Conservation (phyloP, 2,797 vertebrate genomes). For the Semotilus atromaculatus region DNA sequence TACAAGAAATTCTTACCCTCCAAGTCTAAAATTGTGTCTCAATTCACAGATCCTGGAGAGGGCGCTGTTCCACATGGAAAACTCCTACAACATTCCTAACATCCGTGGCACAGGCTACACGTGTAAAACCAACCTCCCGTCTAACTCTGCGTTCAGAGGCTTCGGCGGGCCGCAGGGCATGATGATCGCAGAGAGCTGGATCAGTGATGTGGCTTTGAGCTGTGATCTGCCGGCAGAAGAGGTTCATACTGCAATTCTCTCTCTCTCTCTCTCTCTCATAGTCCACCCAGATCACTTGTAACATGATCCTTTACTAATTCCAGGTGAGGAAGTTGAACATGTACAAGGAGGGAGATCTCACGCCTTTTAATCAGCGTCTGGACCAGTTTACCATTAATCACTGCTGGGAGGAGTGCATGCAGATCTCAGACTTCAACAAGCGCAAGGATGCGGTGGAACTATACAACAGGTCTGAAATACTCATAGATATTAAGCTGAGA, state of each 20-base stretch:
- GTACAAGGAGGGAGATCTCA: constrained; percentile 86
- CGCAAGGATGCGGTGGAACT: constrained; percentile 76
- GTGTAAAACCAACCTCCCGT: constrained; percentile 91
- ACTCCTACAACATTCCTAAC: constrained; percentile 88
- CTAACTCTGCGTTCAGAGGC: constrained; percentile 95
- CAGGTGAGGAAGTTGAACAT: constrained; percentile 89
- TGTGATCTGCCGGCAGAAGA: constrained; percentile 84
- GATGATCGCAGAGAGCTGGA: constrained; percentile 91
- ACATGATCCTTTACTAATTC: neutral
- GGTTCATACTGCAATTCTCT: constrained; percentile 66
- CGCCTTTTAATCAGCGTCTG: constrained; percentile 88
- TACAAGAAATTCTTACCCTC: neutral
- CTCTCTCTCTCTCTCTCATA: neutral
- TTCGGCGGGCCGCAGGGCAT: constrained; percentile 94
- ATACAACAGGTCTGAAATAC: constrained; percentile 84
- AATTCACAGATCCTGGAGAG: constrained; percentile 85
- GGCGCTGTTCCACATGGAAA: constrained; percentile 93
- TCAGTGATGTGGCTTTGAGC: constrained; percentile 82
- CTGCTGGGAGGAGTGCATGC: constrained; percentile 93
- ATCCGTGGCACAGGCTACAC: constrained; percentile 80
- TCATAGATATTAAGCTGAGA: neutral
- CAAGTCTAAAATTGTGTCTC: neutral
- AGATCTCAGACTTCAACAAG: constrained; percentile 75
- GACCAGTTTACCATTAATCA: constrained; percentile 82
- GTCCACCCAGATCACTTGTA: neutral